Evolutionary conservation across 2,113 vertebrate species (phyloP), one percentile per base, ranked within the genome.

Genomic region (Zapornia atra): DNA sequence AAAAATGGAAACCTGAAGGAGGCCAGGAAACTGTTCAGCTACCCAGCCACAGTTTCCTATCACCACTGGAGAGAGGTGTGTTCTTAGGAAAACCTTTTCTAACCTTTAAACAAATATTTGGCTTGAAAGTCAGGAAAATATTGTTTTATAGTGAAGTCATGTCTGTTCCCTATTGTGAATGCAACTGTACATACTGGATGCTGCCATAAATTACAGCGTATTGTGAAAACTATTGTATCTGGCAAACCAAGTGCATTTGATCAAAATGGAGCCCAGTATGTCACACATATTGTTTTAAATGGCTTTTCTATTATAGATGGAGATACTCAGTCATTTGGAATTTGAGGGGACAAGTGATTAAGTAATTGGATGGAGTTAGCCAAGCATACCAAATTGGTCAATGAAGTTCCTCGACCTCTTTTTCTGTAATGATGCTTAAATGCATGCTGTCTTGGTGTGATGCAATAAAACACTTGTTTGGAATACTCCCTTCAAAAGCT

Each of bases 31-130:
- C 66, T 28, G 24, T 72, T 92, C 73, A 61, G 34, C 34, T 84
- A 81, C 77, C 6, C 83, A 57, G 80, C 6, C n/a, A 89, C 33
- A 28, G n/a, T 80, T 83, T 93, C 85, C 85, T 78, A 7, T 68
- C 36, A 59, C 40, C 25, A 59, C 36, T n/a, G 57, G 82, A 88
- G 54, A 68, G 51, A 91, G 50, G 81, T n/a, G 53, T 79, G 91
- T 66, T 92, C 86, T 63, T 66, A 89, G 42, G 70, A 46, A 92
- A 95, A 82, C 1, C 72, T 78, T 92, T 95, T 84, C 69, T 82
- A 89, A 87, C 22, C 46, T 91, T 95, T 80, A 87, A 94, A 79
- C 19, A 94, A 93, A 95, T 91, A 92, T 94, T 94, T 96, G 73
- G 12, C 42, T 84, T 89, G 77, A 84, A 79, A 54, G 86, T 24